Evolutionary conservation across 2,888 invertebrate genomes (phyloP).

Genomic region (Scelioninae gen. 1): DNA sequence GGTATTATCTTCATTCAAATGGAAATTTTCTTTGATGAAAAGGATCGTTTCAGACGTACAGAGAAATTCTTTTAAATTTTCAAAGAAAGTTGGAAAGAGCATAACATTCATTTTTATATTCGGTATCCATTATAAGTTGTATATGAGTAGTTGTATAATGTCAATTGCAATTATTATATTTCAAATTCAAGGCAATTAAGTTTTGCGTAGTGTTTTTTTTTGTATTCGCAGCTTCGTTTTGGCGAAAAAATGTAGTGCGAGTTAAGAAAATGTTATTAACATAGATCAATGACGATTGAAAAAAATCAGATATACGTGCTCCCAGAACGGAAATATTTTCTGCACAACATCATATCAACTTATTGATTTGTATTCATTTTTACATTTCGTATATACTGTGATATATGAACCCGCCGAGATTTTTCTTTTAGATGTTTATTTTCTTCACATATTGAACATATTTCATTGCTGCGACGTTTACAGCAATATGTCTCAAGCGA

Average conservation of each 20-base stretch:
- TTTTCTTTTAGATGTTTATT: slow-evolving; percentile 61
- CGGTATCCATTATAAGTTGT: background rate
- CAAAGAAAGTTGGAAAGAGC: slow-evolving; percentile 26
- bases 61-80: slow-evolving; percentile 41
- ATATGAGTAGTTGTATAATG: slow-evolving; percentile 14
- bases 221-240: no score
- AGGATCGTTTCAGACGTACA: slow-evolving; percentile 35
- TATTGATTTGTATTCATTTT: slow-evolving; percentile 69
- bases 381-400: slow-evolving; percentile 53
- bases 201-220: no score
- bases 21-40: slow-evolving; percentile 57
- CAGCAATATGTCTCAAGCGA: slow-evolving; percentile 43
- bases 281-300: slow-evolving; percentile 16
- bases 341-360: slow-evolving; percentile 54
- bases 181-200: no score
- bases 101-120: slow-evolving; percentile 28
- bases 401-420: slow-evolving; percentile 61
- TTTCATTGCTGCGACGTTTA: slow-evolving; percentile 60
- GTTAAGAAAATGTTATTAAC: slow-evolving; percentile 13
- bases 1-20: slow-evolving; percentile 62
- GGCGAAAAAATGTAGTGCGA: no score
- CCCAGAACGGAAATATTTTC: slow-evolving; percentile 32
- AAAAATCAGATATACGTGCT: slow-evolving; percentile 25
- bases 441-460: slow-evolving; percentile 63
- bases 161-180: no score